phyloP scores from a whole-genome alignment of 2,113 vertebrate genomes.

The Ceuthmochares aereus region DNA sequence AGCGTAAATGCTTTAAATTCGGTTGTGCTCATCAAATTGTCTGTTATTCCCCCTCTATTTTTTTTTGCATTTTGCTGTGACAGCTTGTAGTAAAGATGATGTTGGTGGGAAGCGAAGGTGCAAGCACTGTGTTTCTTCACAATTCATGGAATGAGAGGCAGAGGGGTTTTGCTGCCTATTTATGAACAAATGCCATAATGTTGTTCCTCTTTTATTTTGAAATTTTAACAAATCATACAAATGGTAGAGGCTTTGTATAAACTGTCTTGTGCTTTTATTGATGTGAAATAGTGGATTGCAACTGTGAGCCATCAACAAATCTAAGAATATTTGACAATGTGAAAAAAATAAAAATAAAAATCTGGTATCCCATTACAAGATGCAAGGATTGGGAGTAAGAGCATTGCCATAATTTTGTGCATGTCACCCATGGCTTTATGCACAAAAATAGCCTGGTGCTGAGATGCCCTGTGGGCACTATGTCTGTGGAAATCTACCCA shows the following conservation, averaged over 20 bases:
- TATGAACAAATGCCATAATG: neutral
- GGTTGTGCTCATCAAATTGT: neutral
- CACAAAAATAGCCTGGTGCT: neutral
- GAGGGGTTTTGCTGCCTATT: neutral
- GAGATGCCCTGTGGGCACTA: neutral
- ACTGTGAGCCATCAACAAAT: neutral
- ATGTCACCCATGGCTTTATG: neutral
- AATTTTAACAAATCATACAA: neutral
- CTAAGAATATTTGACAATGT: neutral
- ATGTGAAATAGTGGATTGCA: neutral
- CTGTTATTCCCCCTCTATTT: neutral
- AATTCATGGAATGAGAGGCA: neutral
- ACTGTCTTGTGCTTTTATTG: neutral
- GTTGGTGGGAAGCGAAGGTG: constrained; percentile 22
- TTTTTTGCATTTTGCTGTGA: constrained; percentile 25
- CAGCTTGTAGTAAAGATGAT: constrained; percentile 1
- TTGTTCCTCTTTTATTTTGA: neutral
- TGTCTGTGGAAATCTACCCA: neutral
- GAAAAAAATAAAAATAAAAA: neutral
- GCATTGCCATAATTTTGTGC: neutral
- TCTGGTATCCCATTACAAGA: neutral
- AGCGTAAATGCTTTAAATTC: neutral
- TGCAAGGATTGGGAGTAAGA: neutral
- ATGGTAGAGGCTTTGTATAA: neutral
- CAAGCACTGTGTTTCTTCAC: neutral